phyloP scores from a whole-genome alignment of 2,888 invertebrate species.

The Camponotus fellah region DNA sequence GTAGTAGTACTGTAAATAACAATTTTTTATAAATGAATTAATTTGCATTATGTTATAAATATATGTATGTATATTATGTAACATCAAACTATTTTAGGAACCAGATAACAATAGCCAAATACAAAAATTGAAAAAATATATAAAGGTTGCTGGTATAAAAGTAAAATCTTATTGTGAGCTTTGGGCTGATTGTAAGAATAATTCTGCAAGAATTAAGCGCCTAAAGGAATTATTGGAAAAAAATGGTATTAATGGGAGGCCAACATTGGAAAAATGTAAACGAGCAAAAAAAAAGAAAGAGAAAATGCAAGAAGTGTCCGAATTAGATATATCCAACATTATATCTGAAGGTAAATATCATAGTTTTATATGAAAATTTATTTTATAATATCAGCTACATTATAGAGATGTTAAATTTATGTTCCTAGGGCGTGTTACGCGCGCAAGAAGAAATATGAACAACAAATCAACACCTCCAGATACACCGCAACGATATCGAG shows the following conservation, averaged over 20 bases:
- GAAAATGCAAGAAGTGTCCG: slow-evolving; percentile 74
- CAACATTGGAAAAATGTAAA: slow-evolving; percentile 81
- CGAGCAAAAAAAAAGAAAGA: slow-evolving; percentile 76
- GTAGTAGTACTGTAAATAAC: slow-evolving; percentile 63
- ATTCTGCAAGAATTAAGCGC: slow-evolving; percentile 73
- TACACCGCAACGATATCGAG: slow-evolving; percentile 64
- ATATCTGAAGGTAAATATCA: slow-evolving; percentile 79
- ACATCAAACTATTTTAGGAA: slow-evolving; percentile 65
- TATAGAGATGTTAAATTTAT: neutral
- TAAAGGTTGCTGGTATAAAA: slow-evolving; percentile 78
- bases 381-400: neutral
- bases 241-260: slow-evolving; percentile 79
- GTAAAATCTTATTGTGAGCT: slow-evolving; percentile 78
- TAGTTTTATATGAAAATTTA: neutral
- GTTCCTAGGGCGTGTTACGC: slow-evolving; percentile 71
- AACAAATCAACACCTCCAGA: slow-evolving; percentile 43
- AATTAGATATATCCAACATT: slow-evolving; percentile 77
- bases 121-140: slow-evolving; percentile 77
- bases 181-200: slow-evolving; percentile 78
- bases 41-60: neutral
- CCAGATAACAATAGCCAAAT: slow-evolving; percentile 73
- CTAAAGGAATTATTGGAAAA: slow-evolving; percentile 78
- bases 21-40: slow-evolving; percentile 22
- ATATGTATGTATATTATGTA: neutral
- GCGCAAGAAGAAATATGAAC: slow-evolving; percentile 65